A percentile compares a stretch with the other conserved stretches of the same genome.
Conservation (phyloP, 2,113 vertebrate species). For the Eonycteris spelaea region DNA sequence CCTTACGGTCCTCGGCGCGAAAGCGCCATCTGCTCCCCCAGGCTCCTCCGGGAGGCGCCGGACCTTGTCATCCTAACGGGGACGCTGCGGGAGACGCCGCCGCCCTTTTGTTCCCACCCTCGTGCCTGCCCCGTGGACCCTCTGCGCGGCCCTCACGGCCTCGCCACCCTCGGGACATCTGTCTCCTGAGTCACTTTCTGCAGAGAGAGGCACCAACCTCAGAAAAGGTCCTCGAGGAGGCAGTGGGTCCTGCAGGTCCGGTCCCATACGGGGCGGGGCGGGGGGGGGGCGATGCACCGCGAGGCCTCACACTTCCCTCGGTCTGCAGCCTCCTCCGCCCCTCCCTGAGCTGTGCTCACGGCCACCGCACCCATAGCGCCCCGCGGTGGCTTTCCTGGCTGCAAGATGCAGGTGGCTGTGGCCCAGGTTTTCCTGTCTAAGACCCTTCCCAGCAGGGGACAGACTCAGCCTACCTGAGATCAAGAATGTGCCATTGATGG, state of each 20-base stretch:
- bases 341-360: neutral
- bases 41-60: neutral
- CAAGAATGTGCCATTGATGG: neutral
- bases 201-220: neutral
- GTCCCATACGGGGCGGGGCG: too few relatives aligned
- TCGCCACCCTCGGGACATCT: neutral
- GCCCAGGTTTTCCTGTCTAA: neutral
- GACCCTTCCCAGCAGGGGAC: neutral
- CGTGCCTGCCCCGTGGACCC: too few relatives aligned
- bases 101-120: too few relatives aligned
- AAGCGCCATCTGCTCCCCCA: neutral
- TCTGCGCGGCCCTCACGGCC: neutral
- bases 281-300: neutral
- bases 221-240: neutral
- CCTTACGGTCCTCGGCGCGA: neutral
- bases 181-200: slow-evolving; percentile 54
- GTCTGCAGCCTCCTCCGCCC: neutral
- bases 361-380: neutral
- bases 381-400: neutral
- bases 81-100: neutral
- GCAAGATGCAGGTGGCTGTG: neutral
- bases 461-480: neutral
- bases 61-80: neutral
- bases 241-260: accelerated
- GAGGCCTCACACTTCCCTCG: neutral